Conservation (phyloP, 1,140 invertebrate genomes). For the Pectinophora gossypiella region DNA sequence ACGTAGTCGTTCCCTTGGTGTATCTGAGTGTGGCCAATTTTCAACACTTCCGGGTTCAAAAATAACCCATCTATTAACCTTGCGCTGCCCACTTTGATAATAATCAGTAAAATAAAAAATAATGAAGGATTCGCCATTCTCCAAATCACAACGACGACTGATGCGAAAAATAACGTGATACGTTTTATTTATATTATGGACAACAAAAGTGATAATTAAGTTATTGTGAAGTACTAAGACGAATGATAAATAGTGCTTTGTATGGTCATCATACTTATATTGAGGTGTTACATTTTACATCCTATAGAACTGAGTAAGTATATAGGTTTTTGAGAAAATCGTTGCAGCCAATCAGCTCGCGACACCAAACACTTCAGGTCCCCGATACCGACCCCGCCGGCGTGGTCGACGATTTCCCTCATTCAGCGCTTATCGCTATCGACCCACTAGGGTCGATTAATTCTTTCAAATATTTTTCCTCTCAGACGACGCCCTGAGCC, state of each 20-base stretch:
- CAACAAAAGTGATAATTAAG: not conserved
- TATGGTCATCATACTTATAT: too few species aligned
- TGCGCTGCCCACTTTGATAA: not conserved
- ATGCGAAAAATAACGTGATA: not conserved
- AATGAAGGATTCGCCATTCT: not conserved
- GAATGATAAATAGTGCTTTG: not conserved
- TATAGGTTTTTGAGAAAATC: too few species aligned
- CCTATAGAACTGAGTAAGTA: too few species aligned
- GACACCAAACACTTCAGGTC: too few species aligned
- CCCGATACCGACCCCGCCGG: too few species aligned
- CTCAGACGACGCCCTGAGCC: too few species aligned
- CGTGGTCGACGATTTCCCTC: too few species aligned
- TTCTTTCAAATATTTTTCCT: too few species aligned
- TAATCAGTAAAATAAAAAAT: not conserved
- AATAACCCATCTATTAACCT: constrained; percentile 31
- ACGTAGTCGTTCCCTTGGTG: constrained; percentile 40
- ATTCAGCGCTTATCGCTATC: too few species aligned
- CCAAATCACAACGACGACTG: not conserved
- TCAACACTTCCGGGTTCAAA: constrained; percentile 43
- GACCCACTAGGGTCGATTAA: too few species aligned
- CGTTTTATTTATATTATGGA: not conserved
- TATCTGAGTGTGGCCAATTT: constrained; percentile 25
- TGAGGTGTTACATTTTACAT: too few species aligned
- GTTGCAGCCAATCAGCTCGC: too few species aligned
- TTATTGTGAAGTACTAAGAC: not conserved